Base-by-base conservation (phyloP, 2,888 invertebrate species). In the Eupeodes luniger region DNA sequence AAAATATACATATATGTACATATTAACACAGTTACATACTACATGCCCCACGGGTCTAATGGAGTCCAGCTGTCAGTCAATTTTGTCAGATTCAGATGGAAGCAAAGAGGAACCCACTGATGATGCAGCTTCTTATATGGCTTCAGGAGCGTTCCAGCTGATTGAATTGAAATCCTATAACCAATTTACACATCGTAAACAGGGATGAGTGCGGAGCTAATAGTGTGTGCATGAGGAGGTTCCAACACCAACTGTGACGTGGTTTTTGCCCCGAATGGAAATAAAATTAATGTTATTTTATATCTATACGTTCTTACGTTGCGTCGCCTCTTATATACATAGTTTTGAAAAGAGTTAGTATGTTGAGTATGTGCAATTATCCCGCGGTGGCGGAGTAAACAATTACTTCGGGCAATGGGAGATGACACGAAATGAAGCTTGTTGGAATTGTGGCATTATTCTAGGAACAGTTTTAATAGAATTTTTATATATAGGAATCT, bases 51-150 rank as follows among this genome's bases (percentile, higher is more conserved):
- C 16, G 75, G 86, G 82, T 72, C 79, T 86, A 86, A 86, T 86
- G 82, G 86, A 79, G 74, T 86, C 78, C 74, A 74, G 86, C 66
- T 85, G 85, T 86, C 86, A 82, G 82, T 86, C 86, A 82, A 82
- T 82, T 86, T 79, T 82, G 81, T 79, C 82, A 86, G 86, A 85
- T 61, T 85, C 81, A 77, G 84, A 80, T 74, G 82, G 80, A 51
- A 16, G 36, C 51, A n/a, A 19, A 62, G 69, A 67, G 11, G 6
- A 9, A 62, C 44, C 14, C 61, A n/a, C 12, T 36, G 61, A 16
- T 49, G 81, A 61, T 75, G 64, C 53, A 51, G 78, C 57, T 57
- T 12, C 44, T 57, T 40, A 7, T 9, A 7, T 72, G 10, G 44
- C 70, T 55, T 66, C 27, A 66, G 77, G 61, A 78, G 75, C 74